phyloP scores from a whole-genome alignment of 2,888 invertebrate species.

The Drosophila neotestacea region DNA sequence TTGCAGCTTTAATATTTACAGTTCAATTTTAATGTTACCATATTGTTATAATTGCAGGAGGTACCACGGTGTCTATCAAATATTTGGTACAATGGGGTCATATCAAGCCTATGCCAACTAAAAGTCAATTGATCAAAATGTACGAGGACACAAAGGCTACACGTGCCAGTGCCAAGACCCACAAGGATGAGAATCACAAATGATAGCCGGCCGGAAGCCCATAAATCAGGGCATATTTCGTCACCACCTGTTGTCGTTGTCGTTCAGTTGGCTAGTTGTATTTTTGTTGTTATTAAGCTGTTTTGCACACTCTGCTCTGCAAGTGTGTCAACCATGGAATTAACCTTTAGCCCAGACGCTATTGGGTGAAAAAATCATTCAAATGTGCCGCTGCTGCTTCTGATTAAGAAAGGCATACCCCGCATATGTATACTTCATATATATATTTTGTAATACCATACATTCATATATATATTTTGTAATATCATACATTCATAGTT shows the following conservation, averaged over 20 bases:
- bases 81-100: conserved; percentile 92
- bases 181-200: conserved; percentile 62
- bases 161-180: conserved; percentile 72
- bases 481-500: conserved; percentile 35
- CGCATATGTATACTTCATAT: conserved; percentile 23
- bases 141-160: conserved; percentile 86
- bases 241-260: conserved; percentile 35
- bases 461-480: conserved; percentile 18
- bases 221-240: conserved; percentile 13
- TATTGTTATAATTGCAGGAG: conserved; percentile 86
- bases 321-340: conserved; percentile 32
- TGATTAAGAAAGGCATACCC: conserved; percentile 6
- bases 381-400: conserved; percentile 12
- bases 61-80: conserved; percentile 94
- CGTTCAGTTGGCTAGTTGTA: conserved; percentile 59
- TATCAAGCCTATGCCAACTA: conserved; percentile 92
- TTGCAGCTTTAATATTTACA: too few relatives aligned
- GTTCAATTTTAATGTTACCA: not conserved
- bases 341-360: conserved; percentile 34
- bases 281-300: conserved; percentile 56
- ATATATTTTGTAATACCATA: conserved; percentile 18
- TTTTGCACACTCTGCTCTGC: conserved; percentile 28
- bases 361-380: conserved; percentile 12
- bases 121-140: conserved; percentile 88
- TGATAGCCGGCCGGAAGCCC: conserved; percentile 44